Base-by-base conservation (phyloP, 1,140 invertebrate genomes). In the Brachionus asplanchnoidis region DNA sequence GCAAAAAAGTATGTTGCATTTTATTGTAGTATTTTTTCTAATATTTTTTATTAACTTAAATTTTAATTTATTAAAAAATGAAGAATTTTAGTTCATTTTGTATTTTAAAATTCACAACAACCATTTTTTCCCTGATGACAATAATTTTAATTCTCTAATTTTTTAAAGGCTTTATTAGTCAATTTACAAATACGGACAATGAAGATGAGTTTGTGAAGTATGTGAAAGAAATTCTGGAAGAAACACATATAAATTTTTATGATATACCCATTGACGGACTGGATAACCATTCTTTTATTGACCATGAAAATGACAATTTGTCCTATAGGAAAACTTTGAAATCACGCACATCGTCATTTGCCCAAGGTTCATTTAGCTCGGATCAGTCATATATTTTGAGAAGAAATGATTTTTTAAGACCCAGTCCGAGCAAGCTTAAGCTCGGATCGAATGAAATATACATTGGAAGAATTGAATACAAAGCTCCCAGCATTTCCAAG, bases 381-480 rank as follows among this genome's bases (percentile, higher is more conserved):
- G 17, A 20, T 7, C 17, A 20, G 9, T 73, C 68, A 14, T 50
- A 28, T 23, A 77, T 46, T 50, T 23, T 26, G 0, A 46, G 32
- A 12, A 9, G 6, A 50, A 50, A 20, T 14, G 73, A 50, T 50
- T 26, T 7, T 28, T 9, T 26, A 50, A 46, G 20, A 50, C 66
- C 66, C 5, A 50, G 11, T 26, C 9, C 73, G 26, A 77, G 73
- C 23, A 77, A 77, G 26, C 11, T 77, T 14, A 77, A 50, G 28
- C 26, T 77, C 14, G 73, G 73, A 28, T 14, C 44, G 2, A 50
- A 46, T 46, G 73, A 77, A 50, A 77, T 77, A 14, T 77, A 40
- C 20, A 77, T 77, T 77, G 73, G 73, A 50, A 77, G 73, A 14
- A 77, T 77, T 23, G 73, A 77, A 32, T 77, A 77, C 26, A 46